Evolutionary conservation across 2,113 vertebrate species (phyloP).

Genomic region (Myrmecophaga tridactyla): DNA sequence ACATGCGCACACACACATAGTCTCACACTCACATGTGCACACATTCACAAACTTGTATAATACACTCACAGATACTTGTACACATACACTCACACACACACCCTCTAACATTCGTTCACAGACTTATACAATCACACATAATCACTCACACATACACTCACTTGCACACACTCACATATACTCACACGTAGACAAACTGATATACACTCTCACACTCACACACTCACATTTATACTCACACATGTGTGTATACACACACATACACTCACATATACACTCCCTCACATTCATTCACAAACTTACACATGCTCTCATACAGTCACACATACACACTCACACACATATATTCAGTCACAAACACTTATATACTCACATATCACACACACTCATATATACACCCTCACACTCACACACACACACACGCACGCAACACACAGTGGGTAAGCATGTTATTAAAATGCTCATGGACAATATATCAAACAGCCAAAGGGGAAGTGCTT

Average conservation of each 20-base stretch:
- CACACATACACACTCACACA: not conserved
- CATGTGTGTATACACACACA: too few species aligned
- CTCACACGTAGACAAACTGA: too few species aligned
- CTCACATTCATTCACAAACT: too few species aligned
- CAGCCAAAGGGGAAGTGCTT: not conserved
- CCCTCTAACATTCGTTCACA: not conserved
- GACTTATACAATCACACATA: not conserved
- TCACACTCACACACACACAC: too few species aligned
- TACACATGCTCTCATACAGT: not conserved
- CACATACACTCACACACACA: too few species aligned
- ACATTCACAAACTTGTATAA: too few species aligned
- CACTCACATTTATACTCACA: not conserved
- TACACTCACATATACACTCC: not conserved
- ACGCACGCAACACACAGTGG: accelerated
- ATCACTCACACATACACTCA: too few species aligned
- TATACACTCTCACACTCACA: not conserved
- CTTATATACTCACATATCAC: not conserved
- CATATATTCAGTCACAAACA: not conserved
- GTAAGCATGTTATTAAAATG: not conserved
- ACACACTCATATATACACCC: not conserved
- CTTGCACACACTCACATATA: too few species aligned
- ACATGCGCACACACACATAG: too few species aligned
- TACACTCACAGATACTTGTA: too few species aligned
- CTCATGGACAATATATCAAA: not conserved
- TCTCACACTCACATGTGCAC: too few species aligned